These are phyloP conservation scores for Zonitis immaculata DNA, from an alignment of 2,888 invertebrate genomes.

Conservation along the genomic window DNA sequence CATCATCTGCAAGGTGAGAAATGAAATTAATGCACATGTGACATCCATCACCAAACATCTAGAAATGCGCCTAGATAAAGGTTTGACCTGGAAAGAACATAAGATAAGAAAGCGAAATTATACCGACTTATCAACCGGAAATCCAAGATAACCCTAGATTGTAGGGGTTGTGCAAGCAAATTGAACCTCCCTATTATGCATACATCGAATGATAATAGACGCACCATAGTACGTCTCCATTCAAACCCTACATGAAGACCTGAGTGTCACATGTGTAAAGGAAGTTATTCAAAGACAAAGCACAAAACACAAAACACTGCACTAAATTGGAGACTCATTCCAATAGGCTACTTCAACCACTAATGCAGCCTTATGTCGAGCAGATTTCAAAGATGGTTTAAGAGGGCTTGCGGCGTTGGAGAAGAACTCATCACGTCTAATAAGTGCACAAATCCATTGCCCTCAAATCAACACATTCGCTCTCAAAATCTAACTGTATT, in stretches of 20 bases:
- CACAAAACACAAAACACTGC: background rate
- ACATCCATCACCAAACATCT: constrained; percentile 3
- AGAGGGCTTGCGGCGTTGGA: background rate
- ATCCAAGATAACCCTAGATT: background rate
- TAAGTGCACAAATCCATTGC: no score
- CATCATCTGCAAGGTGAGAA: background rate
- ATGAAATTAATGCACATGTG: constrained; percentile 1
- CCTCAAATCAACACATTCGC: no score
- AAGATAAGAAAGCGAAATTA: background rate
- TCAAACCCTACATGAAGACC: background rate
- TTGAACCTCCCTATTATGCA: background rate
- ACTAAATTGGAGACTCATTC: background rate
- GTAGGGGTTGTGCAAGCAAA: background rate
- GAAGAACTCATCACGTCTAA: background rate
- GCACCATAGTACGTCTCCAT: background rate
- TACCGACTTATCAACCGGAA: constrained; percentile 1
- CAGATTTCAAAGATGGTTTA: background rate
- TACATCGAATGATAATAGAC: background rate
- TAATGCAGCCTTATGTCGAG: background rate
- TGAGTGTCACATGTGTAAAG: background rate
- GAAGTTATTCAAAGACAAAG: background rate
- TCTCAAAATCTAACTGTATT: no score
- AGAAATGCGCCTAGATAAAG: background rate
- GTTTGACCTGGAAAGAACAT: constrained; percentile 3
- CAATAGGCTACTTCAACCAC: no score